Conservation (phyloP, 1,140 invertebrate genomes). For the Drosophila santomea region DNA sequence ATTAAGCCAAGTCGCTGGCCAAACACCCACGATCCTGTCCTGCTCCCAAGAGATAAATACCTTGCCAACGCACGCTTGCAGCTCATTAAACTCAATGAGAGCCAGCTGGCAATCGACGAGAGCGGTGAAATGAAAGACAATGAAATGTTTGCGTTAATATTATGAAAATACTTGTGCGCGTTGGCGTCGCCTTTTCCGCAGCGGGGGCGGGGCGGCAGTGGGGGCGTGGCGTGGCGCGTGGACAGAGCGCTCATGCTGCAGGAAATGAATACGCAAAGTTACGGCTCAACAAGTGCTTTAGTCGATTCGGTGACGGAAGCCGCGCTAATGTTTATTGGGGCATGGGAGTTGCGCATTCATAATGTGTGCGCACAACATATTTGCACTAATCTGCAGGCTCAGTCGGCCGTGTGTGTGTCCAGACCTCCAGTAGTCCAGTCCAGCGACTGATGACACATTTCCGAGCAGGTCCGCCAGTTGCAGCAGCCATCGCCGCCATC, state of each 20-base stretch:
- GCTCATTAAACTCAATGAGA: conserved; percentile 55
- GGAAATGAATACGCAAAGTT: background rate
- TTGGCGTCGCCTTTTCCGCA: conserved; percentile 35
- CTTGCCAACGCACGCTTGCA: conserved; percentile 16
- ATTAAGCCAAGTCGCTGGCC: conserved; percentile 19
- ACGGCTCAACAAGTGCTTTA: background rate
- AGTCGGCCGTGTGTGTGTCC: background rate
- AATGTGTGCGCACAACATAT: too few relatives aligned
- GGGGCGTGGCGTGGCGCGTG: background rate
- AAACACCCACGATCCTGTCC: conserved; percentile 61
- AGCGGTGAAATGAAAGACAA: conserved; percentile 22
- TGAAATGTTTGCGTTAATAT: conserved; percentile 54
- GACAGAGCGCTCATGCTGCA: background rate
- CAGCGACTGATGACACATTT: conserved; percentile 51
- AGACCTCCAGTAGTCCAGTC: too few relatives aligned
- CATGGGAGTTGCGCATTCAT: too few relatives aligned
- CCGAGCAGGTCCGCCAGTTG: conserved; percentile 6
- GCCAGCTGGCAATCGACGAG: conserved; percentile 7
- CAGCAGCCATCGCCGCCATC: too few relatives aligned
- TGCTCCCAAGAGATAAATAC: background rate
- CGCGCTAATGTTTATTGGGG: too few relatives aligned
- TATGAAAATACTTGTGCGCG: conserved; percentile 38
- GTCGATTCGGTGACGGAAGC: too few relatives aligned
- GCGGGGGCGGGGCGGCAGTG: conserved; percentile 8
- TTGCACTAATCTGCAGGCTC: background rate